Evolutionary conservation across 2,797 vertebrate species (phyloP).

Genomic region (Dipus sagitta): DNA sequence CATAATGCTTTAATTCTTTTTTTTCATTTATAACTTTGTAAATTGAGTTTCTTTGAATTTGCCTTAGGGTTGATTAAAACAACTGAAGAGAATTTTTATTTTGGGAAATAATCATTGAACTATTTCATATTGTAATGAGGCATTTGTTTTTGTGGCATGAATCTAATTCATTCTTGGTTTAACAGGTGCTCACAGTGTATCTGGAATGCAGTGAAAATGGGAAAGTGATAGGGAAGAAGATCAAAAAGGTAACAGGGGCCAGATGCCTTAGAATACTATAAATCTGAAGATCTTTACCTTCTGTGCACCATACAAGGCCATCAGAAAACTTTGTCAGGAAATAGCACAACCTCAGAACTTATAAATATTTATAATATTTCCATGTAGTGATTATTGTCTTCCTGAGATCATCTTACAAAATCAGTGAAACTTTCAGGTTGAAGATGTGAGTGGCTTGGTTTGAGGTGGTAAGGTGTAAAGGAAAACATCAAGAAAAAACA

Average conservation of each 20-base stretch:
- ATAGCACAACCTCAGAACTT: not conserved
- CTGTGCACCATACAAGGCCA: not conserved
- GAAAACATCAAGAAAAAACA: not conserved
- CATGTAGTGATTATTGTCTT: not conserved
- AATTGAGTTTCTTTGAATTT: not conserved
- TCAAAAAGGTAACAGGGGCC: not conserved
- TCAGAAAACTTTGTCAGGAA: not conserved
- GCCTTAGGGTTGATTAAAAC: not conserved
- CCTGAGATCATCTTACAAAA: not conserved
- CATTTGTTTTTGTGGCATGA: not conserved
- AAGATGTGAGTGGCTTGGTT: not conserved
- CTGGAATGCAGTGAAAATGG: not conserved
- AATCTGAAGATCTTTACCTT: not conserved
- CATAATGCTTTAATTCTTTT: not conserved
- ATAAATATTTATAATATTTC: not conserved
- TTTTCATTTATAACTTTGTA: slow-evolving; percentile 13
- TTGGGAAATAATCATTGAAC: not conserved
- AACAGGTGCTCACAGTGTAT: not conserved
- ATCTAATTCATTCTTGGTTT: not conserved
- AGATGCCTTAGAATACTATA: accelerated
- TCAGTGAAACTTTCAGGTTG: not conserved
- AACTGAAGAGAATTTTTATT: slow-evolving; percentile 29
- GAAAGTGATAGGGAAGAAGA: not conserved
- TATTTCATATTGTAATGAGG: not conserved
- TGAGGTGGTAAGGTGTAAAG: not conserved